Evolutionary conservation across 1,140 invertebrate species (phyloP), one percentile per base, ranked within the genome.

Genomic region (Ericerus pela): DNA sequence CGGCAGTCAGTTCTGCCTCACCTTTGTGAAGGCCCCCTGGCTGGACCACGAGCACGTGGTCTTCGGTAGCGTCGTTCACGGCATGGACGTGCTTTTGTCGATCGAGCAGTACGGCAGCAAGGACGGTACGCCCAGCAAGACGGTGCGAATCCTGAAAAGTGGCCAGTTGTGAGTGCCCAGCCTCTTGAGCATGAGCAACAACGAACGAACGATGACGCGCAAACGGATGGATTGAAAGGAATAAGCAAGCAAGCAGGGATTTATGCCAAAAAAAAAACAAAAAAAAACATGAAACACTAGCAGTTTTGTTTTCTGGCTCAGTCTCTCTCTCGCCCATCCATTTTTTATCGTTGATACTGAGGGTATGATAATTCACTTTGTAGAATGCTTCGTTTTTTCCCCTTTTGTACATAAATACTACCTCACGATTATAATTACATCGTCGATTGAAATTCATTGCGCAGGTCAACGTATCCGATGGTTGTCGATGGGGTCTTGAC

Each of bases 1-100:
- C 73, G 96, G 96, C 12, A 94, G 92, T 63, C 96, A 99, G 72
- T 99, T 98, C 75, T 99, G 99, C 66, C 88, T 99, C 58, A 98
- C 95, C 2, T 77, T 97, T 0, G 83, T 85, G 22, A 94, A 94
- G 71, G 97, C 95, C 16, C 75, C 79, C 11, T 97, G 94, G 93
- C 73, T 96, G 62, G 92, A 97, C 70, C 87, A 88, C 65, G 88
- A 88, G 70, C 95, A 98, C 65, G 96, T 98, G 37, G 96, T 99
- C 6, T 99, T 98, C 67, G 96, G 96, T 30, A 75, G 80, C 62
- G 92, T 99, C 38, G 78, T 89, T 28, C 91, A 97, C 67, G 95
- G 95, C 54, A 84, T 96, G 84, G 92, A 97, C 69, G 79, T 98
- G 62, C 88, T 98, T 16, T 91, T 84, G 75, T 84, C 86, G 70